These are phyloP conservation scores for Orthosia incerta DNA, from an alignment of 2,888 invertebrate species.

Conservation along the genomic window DNA sequence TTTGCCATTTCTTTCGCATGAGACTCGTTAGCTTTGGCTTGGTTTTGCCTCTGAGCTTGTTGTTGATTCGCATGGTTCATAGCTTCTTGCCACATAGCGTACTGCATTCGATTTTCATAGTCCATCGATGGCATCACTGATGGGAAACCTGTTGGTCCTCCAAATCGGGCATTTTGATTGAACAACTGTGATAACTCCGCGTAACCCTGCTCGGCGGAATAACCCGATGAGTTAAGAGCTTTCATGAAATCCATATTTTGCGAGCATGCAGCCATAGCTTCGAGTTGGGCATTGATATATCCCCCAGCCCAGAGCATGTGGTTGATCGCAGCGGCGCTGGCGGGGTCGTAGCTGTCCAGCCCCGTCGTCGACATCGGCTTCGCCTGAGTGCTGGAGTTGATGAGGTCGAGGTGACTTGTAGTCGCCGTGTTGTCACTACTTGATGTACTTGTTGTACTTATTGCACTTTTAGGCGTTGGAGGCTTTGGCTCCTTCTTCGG, in stretches of 20 bases:
- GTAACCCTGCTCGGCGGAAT: constrained; percentile 87
- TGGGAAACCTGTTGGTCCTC: constrained; percentile 84
- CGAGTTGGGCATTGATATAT: constrained; percentile 90
- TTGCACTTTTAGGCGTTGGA: constrained; percentile 69
- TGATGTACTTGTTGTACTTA: constrained; percentile 70
- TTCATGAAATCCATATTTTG: constrained; percentile 91
- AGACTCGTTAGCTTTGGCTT: constrained; percentile 77
- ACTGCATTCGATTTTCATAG: constrained; percentile 90
- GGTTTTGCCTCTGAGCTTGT: constrained; percentile 78
- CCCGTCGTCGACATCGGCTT: constrained; percentile 84
- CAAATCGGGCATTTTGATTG: constrained; percentile 82
- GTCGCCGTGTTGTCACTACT: constrained; percentile 70
- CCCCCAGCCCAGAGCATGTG: constrained; percentile 93
- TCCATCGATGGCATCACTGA: constrained; percentile 85
- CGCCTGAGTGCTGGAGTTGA: constrained; percentile 70
- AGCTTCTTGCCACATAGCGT: constrained; percentile 94
- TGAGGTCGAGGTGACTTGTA: constrained; percentile 75
- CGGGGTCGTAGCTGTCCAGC: constrained; percentile 92
- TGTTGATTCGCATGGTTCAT: constrained; percentile 89
- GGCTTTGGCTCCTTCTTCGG: constrained; percentile 70
- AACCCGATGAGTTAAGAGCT: constrained; percentile 89
- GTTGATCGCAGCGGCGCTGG: constrained; percentile 93
- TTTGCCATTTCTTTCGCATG: constrained; percentile 83
- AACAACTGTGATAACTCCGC: constrained; percentile 90
- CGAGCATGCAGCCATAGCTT: constrained; percentile 91